Evolutionary conservation across 2,888 invertebrate species (phyloP), one percentile per base, ranked within the genome.

Genomic region (Poecilus cupreus): DNA sequence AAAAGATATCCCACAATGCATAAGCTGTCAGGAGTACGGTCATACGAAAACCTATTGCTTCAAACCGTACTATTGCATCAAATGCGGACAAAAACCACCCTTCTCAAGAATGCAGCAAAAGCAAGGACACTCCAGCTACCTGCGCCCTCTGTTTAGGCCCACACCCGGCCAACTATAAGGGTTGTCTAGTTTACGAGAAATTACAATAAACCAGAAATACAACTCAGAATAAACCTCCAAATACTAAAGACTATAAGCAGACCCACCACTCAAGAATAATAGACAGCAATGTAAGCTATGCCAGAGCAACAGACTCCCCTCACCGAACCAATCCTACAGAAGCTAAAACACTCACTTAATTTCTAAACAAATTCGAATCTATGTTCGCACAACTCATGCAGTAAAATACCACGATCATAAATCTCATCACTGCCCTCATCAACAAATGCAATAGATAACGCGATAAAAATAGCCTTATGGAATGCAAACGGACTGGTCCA

Each of bases 71-170:
- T 68, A 75, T 18, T 84, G 84, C 46, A 83, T 84, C 0, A 84
- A 83, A 77, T 85, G 84, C 39, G 83, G 82, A 43, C 72, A 24
- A 16, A 74, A 83, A n/a, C n/a, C n/a, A n/a, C 54, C 83, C 84
- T 32, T 13, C 43, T 6, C 82, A 83, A n/a, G 18, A 70, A 16
- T 83, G 83, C 49, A 75, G 1, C 13, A 82, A 81, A 75, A 2
- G 5, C 26, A 39, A 74, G 32, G 20, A 54, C 10, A 74, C 54
- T 8, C 77, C 72, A 37, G 37, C 82, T 6, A 82, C 22, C 75
- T 72, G 82, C 24, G 22, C 37, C 5, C 54, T 20, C n/a, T 70
- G 74, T 43, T 20, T 18, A 11, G 32, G 75, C 3, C 24, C 11
- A 11, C 82, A 83, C 18, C 82, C 80, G 54, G 81, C 83, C 10